Evolutionary conservation across 2,113 vertebrate genomes (phyloP).

Genomic region (Mormyrus iriodes): DNA sequence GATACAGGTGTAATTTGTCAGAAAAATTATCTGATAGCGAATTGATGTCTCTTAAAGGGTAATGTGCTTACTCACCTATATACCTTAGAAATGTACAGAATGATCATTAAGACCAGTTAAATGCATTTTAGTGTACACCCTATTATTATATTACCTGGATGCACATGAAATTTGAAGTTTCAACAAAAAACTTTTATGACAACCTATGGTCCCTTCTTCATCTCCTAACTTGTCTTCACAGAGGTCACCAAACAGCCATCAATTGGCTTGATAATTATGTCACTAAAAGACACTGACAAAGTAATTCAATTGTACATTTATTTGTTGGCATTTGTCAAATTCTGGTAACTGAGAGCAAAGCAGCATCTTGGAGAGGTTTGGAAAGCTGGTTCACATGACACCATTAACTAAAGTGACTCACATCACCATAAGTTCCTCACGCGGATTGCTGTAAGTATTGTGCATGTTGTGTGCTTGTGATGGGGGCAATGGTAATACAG

Average conservation of each 20-base stretch:
- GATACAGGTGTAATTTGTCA: conserved; percentile 16
- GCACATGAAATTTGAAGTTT: neutral
- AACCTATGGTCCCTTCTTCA: neutral
- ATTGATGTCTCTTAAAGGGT: conserved; percentile 6
- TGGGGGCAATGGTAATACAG: neutral
- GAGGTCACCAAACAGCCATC: neutral
- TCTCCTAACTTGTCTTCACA: neutral
- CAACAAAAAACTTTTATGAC: neutral
- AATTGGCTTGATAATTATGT: neutral
- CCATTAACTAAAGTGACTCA: neutral
- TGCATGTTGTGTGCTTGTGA: neutral
- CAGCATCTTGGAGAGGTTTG: neutral
- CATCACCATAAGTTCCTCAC: neutral
- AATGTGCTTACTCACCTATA: neutral
- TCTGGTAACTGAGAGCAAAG: neutral
- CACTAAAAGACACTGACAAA: neutral
- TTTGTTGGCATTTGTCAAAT: neutral
- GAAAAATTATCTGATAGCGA: conserved; percentile 12
- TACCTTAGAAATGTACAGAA: neutral
- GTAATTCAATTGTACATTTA: neutral
- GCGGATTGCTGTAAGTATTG: neutral
- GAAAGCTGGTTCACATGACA: neutral
- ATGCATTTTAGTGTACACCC: neutral
- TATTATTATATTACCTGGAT: neutral
- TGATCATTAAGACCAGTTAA: neutral